Evolutionary conservation across 2,888 invertebrate genomes (phyloP), one percentile per base, ranked within the genome.

Genomic region (Griposia aprilina): DNA sequence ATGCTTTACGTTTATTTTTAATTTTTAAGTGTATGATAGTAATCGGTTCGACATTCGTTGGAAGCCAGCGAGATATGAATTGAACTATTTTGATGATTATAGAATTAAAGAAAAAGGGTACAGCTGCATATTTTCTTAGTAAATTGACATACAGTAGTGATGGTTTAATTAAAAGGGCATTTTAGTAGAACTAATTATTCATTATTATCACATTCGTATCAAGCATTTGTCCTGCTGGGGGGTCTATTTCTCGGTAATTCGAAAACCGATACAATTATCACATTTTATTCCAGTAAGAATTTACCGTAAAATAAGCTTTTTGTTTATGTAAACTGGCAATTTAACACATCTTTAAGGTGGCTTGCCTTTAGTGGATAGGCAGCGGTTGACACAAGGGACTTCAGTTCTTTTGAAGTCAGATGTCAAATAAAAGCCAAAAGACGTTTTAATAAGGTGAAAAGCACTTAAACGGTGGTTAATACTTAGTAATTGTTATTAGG

Each of bases 1-100:
- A 50, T 41, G 66, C 41, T 70, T 78, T 78, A 71, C 45, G 30
- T 84, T 75, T 83, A 73, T 83, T 83, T 83, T 71, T 68, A 65
- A 65, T 74, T 26, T 69, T 68, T 50, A 52, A 52, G n/a, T 45
- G 55, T 63, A 71, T 63, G 55, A 57, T 48, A 52, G 45, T 66
- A 73, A 83, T 80, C 70, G 84, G 23, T 65, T 50, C 30, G 48
- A 26, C 59, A 74, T 81, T 69, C 45, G 45, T 70, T 55, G 74
- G 20, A 59, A 62, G 59, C 23, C 36, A 57, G 36, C 15, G 30
- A 75, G 67, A 76, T 77, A 65, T 69, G n/a, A 74, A 65, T 68
- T 63, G 59, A 26, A 71, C 65, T 74, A 76, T 75, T 72, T 75
- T 55, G n/a, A 63, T 68, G 57, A 57, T 57, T 50, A 4, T 52